A percentile compares a stretch with the other conserved stretches of the same genome.
Conservation (phyloP, 2,888 invertebrate genomes). For the Crematogaster levior region DNA sequence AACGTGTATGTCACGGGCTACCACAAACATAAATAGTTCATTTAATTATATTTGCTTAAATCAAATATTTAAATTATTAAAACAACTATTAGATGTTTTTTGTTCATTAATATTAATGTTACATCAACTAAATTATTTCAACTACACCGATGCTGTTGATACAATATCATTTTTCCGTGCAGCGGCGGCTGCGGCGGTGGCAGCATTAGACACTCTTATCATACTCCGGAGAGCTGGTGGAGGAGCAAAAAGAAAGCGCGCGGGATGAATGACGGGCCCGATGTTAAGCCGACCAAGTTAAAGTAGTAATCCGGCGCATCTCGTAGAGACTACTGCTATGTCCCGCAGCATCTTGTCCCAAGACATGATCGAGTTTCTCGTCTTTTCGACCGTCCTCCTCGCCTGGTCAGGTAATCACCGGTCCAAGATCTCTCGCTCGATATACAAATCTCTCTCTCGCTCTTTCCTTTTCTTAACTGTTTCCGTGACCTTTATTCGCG, state of each 20-base stretch:
- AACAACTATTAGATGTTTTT: no score
- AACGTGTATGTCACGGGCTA: no score
- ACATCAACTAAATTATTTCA: no score
- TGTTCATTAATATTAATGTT: no score
- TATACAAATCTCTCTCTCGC: background rate
- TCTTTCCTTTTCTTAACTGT: background rate
- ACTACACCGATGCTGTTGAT: no score
- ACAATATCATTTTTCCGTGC: no score
- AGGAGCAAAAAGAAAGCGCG: conserved; percentile 74
- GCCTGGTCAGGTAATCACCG: conserved; percentile 70
- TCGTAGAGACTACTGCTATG: conserved; percentile 64
- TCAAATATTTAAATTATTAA: no score
- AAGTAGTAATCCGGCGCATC: conserved; percentile 79
- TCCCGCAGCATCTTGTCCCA: conserved; percentile 51
- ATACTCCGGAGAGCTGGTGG: conserved; percentile 43
- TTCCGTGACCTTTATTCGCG: background rate
- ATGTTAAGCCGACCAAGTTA: conserved; percentile 73
- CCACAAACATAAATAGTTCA: no score
- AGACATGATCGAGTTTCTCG: conserved; percentile 70
- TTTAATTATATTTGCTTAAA: no score
- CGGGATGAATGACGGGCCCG: conserved; percentile 75
- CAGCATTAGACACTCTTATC: conserved; percentile 30
- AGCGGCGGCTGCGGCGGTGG: background rate
- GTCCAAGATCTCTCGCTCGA: background rate
- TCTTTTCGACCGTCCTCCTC: conserved; percentile 67